Base-by-base conservation (phyloP, 2,888 invertebrate species). In the Philaethria dido region DNA sequence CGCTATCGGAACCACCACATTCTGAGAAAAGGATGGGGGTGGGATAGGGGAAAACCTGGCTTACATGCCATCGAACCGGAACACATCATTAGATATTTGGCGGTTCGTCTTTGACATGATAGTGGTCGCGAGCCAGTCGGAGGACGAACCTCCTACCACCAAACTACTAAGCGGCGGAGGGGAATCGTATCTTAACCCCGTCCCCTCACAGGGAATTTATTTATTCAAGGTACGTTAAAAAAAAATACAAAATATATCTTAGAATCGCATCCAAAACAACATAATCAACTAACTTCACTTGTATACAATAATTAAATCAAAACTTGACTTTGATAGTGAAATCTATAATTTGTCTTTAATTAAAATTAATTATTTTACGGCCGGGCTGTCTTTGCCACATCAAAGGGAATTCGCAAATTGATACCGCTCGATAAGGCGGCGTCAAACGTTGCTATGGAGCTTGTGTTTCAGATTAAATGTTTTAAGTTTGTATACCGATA, bases 321-420 rank as follows among this genome's bases (percentile, higher is more conserved):
- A 69, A 62, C 69, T 67, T 36, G 64, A 64, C 48, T 64, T 61
- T 54, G 55, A 69, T 67, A 45, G 69, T 59, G 39, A 52, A 59
- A 70, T 65, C 60, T 69, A 63, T 66, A 70, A 70, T 73, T 69
- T 71, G 59, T 48, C 67, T 65, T 72, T 74, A 73, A 74, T 75
- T 73, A 75, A 74, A 75, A 72, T 73, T 73, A 72, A 74, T 75
- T 72, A 72, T 73, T 69, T 70, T 73, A 69, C 57, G 25, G 60
- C 39, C 55, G 66, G 64, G 69, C 67, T 69, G 70, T 72, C 72
- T 72, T 72, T 60, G 64, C 71, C 70, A 65, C 72, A 75, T 76
- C 75, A 76, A 76, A 74, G 75, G 66, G 70, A 48, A 60, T 64
- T 66, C 36, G 70, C 71, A 71, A 73, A 73, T 74, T 73, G 71